Conservation (phyloP, 2,888 invertebrate genomes). For the Acronicta alni region DNA sequence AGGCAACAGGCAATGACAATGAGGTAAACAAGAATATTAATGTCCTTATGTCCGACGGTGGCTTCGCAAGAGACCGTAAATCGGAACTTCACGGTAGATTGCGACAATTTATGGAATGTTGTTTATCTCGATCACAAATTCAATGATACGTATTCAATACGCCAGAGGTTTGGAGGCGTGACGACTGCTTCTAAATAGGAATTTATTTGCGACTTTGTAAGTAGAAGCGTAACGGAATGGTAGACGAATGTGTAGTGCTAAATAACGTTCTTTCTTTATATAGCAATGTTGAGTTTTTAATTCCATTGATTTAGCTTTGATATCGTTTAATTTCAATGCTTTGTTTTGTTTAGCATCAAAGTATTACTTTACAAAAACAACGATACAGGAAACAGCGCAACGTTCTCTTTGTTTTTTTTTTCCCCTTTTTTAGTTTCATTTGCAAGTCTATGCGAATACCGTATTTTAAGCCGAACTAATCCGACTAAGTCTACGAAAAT, state of each 20-base stretch:
- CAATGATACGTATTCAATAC: conserved; percentile 24
- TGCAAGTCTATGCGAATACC: neutral
- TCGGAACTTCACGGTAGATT: conserved; percentile 7
- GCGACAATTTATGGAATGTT: conserved; percentile 29
- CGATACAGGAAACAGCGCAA: neutral
- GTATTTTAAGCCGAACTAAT: neutral
- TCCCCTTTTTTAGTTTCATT: neutral
- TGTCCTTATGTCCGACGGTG: conserved; percentile 15
- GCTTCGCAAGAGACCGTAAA: conserved; percentile 5
- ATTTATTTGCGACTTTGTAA: conserved; percentile 28
- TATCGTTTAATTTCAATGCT: neutral
- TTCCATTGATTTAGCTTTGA: neutral
- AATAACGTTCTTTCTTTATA: neutral
- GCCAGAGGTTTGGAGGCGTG: conserved; percentile 18
- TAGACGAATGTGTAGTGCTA: conserved; percentile 1
- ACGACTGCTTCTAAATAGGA: conserved; percentile 9
- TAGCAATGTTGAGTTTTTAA: neutral
- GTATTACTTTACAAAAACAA: neutral
- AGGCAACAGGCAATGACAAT: conserved; percentile 30
- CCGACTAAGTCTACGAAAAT: too few species aligned
- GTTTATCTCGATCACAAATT: conserved; percentile 25
- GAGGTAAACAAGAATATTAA: conserved; percentile 45
- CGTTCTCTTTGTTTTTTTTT: neutral
- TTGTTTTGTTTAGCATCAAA: neutral
- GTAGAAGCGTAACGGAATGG: conserved; percentile 7